Evolutionary conservation across 2,113 vertebrate genomes (phyloP).

Genomic region (Cynoglossus semilaevis): DNA sequence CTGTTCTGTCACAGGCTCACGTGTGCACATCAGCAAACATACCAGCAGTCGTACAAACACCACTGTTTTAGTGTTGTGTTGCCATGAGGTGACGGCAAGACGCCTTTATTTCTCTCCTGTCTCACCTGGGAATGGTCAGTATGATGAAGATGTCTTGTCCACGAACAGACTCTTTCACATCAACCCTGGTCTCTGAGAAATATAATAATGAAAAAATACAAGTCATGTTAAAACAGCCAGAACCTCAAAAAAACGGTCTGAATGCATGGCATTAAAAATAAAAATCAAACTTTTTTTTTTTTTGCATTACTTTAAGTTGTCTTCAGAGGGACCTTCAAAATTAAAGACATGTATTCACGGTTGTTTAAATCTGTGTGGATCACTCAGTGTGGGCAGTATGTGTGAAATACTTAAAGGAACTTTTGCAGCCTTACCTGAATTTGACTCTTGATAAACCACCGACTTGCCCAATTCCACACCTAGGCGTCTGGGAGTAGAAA

Average conservation of each 20-base stretch:
- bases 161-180: constrained; percentile 95
- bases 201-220: not conserved
- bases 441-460: constrained; percentile 92
- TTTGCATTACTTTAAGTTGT: too few species aligned
- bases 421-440: constrained; percentile 81
- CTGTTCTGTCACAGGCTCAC: not conserved
- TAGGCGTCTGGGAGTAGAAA: constrained; percentile 77
- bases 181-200: constrained; percentile 90
- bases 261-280: too few species aligned
- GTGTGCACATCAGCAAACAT: not conserved
- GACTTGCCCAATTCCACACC: constrained; percentile 94
- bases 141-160: constrained; percentile 98
- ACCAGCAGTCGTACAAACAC: too few species aligned
- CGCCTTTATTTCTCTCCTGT: too few species aligned
- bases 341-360: too few species aligned
- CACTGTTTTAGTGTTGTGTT: too few species aligned
- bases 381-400: not conserved
- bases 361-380: not conserved
- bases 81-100: too few species aligned
- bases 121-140: constrained; percentile 95
- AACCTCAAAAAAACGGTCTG: too few species aligned
- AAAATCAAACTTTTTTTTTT: too few species aligned
- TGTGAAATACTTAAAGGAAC: not conserved
- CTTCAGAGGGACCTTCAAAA: too few species aligned
- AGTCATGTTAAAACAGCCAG: not conserved